phyloP scores from a whole-genome alignment of 1,140 invertebrate genomes.

The Drosophila varians region DNA sequence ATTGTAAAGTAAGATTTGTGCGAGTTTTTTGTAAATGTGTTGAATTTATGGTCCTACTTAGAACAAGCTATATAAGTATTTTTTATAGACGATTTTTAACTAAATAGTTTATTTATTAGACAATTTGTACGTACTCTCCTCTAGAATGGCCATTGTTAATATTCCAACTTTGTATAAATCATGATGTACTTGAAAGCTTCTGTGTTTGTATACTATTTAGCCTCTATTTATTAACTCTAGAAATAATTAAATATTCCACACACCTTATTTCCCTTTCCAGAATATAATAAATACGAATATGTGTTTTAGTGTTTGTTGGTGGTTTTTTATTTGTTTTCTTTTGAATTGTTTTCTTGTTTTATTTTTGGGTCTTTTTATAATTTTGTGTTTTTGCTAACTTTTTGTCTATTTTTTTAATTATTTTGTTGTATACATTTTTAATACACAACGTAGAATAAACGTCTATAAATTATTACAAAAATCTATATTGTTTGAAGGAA shows the following conservation, averaged over 20 bases:
- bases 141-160: constrained; percentile 26
- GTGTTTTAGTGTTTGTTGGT: constrained; percentile 23
- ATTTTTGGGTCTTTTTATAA: background rate
- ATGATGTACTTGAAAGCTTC: constrained; percentile 20
- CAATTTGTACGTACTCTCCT: constrained; percentile 29
- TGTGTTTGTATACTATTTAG: constrained; percentile 20
- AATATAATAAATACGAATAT: constrained; percentile 27
- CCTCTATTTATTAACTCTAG: constrained; percentile 44
- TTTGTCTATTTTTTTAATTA: background rate
- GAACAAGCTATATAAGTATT: constrained; percentile 26
- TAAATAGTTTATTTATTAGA: constrained; percentile 28
- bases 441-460: too few relatives aligned
- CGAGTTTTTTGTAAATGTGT: constrained; percentile 22
- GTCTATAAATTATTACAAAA: too few relatives aligned
- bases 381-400: constrained; percentile 5
- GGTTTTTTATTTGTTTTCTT: constrained; percentile 36
- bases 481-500: too few relatives aligned
- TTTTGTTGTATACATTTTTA: background rate
- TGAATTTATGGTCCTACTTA: constrained; percentile 8
- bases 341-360: constrained; percentile 20
- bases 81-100: constrained; percentile 1
- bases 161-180: constrained; percentile 36
- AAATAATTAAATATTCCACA: constrained; percentile 30
- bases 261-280: constrained; percentile 3
- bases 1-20: background rate